Percentiles rank a stretch among this genome's conserved stretches.
Conservation (phyloP, 2,113 vertebrate genomes). For the Pandion haliaetus region DNA sequence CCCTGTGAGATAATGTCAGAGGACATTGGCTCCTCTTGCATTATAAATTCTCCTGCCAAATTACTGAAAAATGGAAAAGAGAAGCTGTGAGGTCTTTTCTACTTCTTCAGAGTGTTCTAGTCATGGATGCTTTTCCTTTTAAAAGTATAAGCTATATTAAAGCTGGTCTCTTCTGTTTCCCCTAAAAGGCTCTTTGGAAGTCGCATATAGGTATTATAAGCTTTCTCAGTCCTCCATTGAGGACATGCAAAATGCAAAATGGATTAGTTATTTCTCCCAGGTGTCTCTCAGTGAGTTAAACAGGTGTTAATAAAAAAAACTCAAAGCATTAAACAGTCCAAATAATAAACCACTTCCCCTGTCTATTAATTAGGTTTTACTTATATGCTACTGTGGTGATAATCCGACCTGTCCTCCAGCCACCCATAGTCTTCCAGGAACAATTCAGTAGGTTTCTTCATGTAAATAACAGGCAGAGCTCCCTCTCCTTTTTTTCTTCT, state of each 20-base stretch:
- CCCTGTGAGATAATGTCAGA: neutral
- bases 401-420: neutral
- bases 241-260: neutral
- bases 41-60: neutral
- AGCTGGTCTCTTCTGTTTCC: neutral
- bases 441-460: neutral
- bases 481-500: rapidly evolving
- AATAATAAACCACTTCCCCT: neutral
- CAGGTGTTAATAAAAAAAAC: conserved; percentile 4
- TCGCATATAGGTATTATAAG: neutral
- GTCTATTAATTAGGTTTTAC: neutral
- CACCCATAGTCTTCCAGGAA: neutral
- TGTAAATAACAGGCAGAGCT: neutral
- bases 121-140: neutral
- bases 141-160: neutral
- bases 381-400: neutral
- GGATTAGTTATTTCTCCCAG: neutral
- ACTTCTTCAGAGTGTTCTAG: neutral
- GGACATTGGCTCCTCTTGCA: neutral
- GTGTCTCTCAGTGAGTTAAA: neutral
- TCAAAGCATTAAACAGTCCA: neutral
- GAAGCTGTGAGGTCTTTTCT: neutral
- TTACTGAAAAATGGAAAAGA: neutral
- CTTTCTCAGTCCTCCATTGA: neutral
- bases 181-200: neutral